Evolutionary conservation across 1,140 invertebrate genomes (phyloP).

Genomic region (Hyles vespertilio): DNA sequence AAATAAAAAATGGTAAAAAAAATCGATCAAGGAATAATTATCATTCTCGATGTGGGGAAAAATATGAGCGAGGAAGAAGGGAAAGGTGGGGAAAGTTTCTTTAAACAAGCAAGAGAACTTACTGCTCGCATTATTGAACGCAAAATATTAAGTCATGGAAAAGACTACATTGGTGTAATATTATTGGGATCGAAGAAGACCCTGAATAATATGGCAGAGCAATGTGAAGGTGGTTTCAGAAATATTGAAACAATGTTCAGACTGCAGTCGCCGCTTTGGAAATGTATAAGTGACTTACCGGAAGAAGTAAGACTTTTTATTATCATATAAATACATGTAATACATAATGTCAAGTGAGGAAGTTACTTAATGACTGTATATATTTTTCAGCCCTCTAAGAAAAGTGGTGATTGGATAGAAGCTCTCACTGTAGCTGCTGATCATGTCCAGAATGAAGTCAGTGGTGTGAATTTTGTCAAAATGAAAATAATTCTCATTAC

Average conservation of each 20-base stretch:
- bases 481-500: slow-evolving; percentile 69
- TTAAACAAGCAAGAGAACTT: slow-evolving; percentile 51
- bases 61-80: slow-evolving; percentile 41
- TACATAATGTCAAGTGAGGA: neutral
- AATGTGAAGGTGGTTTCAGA: slow-evolving; percentile 37
- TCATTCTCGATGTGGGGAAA: slow-evolving; percentile 64
- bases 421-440: slow-evolving; percentile 59
- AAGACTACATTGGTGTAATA: slow-evolving; percentile 55
- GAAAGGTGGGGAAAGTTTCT: slow-evolving; percentile 51
- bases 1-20: slow-evolving; percentile 13
- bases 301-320: slow-evolving; percentile 36
- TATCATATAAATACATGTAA: slow-evolving; percentile 2
- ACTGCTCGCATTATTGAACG: slow-evolving; percentile 56
- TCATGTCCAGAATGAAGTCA: slow-evolving; percentile 46
- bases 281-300: slow-evolving; percentile 59
- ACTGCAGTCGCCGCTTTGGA: slow-evolving; percentile 49
- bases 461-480: slow-evolving; percentile 38
- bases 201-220: slow-evolving; percentile 45
- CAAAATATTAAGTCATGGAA: slow-evolving; percentile 65
- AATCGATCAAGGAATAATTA: slow-evolving; percentile 55
- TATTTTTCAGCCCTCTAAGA: slow-evolving; percentile 49
- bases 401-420: slow-evolving; percentile 65
- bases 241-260: slow-evolving; percentile 48
- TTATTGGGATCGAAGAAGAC: slow-evolving; percentile 60
- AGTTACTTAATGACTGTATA: no score